Evolutionary conservation across 2,888 invertebrate species (phyloP).

Genomic region (Lasioglossum calceatum): DNA sequence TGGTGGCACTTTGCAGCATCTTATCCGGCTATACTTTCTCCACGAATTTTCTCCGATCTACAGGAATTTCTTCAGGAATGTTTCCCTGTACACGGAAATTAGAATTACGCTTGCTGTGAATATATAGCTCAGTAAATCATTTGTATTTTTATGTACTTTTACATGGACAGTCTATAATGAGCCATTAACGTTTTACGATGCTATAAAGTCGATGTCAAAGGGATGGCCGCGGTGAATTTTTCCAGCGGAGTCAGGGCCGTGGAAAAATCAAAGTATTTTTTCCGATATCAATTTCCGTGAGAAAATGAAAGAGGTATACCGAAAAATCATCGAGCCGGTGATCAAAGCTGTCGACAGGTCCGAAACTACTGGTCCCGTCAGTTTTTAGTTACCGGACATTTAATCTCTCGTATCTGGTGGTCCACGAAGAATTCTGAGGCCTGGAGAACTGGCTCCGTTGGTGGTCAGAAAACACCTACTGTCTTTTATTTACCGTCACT

Average conservation of each 20-base stretch:
- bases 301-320: slow-evolving; percentile 32
- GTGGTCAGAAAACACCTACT: slow-evolving; percentile 61
- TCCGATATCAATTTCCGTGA: slow-evolving; percentile 25
- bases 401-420: slow-evolving; percentile 76
- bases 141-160: neutral
- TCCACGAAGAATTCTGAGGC: slow-evolving; percentile 62
- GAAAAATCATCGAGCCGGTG: slow-evolving; percentile 15
- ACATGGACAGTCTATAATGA: neutral
- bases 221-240: neutral
- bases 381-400: slow-evolving; percentile 80
- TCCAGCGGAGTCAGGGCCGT: neutral
- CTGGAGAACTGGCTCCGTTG: slow-evolving; percentile 65
- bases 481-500: slow-evolving; percentile 6
- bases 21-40: too few relatives aligned
- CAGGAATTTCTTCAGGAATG: too few relatives aligned
- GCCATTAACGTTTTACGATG: neutral
- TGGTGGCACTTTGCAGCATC: too few relatives aligned
- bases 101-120: neutral
- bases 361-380: slow-evolving; percentile 73
- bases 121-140: neutral
- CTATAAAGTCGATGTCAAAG: neutral
- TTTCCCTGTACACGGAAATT: neutral
- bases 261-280: neutral
- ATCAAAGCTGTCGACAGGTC: slow-evolving; percentile 46
- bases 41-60: too few relatives aligned